Percentiles rank a stretch among this genome's conserved stretches.
phyloP scores from a whole-genome alignment of 2,888 invertebrate genomes.

The Lepas anatifera region DNA sequence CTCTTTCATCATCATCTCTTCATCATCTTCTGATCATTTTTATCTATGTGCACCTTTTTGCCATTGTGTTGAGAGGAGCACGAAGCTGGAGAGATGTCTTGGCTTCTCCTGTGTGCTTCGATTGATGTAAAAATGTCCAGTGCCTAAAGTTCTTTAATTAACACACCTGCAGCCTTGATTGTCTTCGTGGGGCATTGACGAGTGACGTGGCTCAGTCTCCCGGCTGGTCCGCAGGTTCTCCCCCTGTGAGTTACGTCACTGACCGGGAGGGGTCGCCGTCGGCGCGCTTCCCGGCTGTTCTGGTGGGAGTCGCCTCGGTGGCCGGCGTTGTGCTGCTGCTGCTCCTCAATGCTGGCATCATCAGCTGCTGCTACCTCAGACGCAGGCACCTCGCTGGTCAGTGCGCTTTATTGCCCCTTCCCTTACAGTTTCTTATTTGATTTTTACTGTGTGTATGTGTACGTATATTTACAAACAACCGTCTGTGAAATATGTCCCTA shows the following conservation, averaged over 20 bases:
- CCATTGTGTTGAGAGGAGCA: no score
- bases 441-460: background rate
- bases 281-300: slow-evolving; percentile 39
- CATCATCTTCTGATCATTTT: background rate
- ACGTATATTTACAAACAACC: background rate
- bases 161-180: no score
- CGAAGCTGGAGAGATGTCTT: no score
- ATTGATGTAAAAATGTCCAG: no score
- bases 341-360: slow-evolving; percentile 36
- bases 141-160: no score
- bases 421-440: background rate
- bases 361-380: slow-evolving; percentile 36
- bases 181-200: no score
- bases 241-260: background rate
- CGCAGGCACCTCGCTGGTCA: background rate
- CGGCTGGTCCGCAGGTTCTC: background rate
- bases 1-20: background rate
- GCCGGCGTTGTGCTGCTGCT: slow-evolving; percentile 34
- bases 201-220: no score
- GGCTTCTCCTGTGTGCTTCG: no score
- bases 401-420: background rate
- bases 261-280: background rate
- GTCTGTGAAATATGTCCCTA: background rate
- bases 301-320: slow-evolving; percentile 60
- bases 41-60: no score